phyloP scores from a whole-genome alignment of 2,888 invertebrate genomes.

The Vesta saturnalis region DNA sequence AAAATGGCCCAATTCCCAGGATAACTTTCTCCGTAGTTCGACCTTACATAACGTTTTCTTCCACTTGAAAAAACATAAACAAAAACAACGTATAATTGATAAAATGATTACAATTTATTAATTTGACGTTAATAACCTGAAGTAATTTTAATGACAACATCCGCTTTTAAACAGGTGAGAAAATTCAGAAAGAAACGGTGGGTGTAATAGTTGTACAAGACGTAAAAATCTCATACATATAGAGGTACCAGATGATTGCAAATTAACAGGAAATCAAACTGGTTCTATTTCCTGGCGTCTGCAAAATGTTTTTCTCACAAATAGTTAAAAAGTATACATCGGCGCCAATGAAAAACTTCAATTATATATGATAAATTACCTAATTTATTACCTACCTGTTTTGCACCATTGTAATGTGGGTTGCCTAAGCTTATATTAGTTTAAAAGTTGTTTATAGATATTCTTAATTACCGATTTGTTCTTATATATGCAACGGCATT shows the following conservation, averaged over 20 bases:
- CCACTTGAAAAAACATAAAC: background rate
- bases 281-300: constrained; percentile 29
- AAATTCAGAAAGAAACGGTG: constrained; percentile 7
- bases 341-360: background rate
- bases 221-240: background rate
- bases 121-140: background rate
- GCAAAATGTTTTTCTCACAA: constrained; percentile 1
- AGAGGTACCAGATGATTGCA: background rate
- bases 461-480: too few relatives aligned
- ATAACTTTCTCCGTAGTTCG: constrained; percentile 3
- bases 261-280: constrained; percentile 23
- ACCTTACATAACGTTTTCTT: background rate
- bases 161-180: constrained; percentile 16
- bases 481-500: too few relatives aligned
- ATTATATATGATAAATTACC: background rate
- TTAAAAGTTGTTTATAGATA: background rate
- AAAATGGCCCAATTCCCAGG: background rate
- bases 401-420: background rate
- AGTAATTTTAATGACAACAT: constrained; percentile 5
- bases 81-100: background rate
- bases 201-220: constrained; percentile 11
- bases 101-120: background rate
- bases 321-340: too few relatives aligned
- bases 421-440: background rate
- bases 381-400: too few relatives aligned